Base-by-base conservation (phyloP, 2,113 vertebrate species). In the Bombycilla garrulus region DNA sequence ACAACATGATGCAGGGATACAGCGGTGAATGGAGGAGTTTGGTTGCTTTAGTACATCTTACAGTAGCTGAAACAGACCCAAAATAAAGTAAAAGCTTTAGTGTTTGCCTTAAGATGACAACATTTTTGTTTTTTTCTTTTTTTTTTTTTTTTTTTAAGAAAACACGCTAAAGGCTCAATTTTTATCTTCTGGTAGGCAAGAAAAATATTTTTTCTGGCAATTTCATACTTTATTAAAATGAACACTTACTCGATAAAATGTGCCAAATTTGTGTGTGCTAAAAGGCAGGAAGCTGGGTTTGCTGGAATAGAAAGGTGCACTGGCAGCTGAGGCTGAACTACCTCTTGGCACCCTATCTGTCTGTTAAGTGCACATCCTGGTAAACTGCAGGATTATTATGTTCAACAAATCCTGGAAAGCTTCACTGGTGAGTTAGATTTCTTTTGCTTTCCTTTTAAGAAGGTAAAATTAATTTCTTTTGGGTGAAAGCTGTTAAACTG, bases 171-270 rank as follows among this genome's bases (percentile, higher is more conserved):
- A 88, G 44, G n/a, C 36, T 93, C 26, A 24, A 17, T 76, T 94
- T 90, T 94, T 95, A 45, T 88, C 53, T 93, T 88, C 58, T 81
- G 29, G 18, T 90, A 94, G 67, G 44, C 65, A 93, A 95, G 64
- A 36, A 77, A 81, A 93, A 81, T 42, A 42, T 91, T 93, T 95
- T 67, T 96, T 86, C 33, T 93, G 80, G 38, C 53, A 81, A 73
- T 64, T 53, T 57, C 62, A 81, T 92, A 38, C 38, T 58, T 80
- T 29, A 74, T 28, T 84, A 80, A 92, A 84, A 69, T 88, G 86
- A 92, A 35, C 6, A 47, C 21, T 65, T 48, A 78, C n/a, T 92
- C 71, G 51, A 90, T 92, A 72, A 73, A 77, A 73, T 78, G 36
- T 82, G 70, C 61, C 56, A 71, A 56, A 76, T 81, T 45, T 84